phyloP scores from a whole-genome alignment of 2,113 vertebrate species.

The Esox niger region DNA sequence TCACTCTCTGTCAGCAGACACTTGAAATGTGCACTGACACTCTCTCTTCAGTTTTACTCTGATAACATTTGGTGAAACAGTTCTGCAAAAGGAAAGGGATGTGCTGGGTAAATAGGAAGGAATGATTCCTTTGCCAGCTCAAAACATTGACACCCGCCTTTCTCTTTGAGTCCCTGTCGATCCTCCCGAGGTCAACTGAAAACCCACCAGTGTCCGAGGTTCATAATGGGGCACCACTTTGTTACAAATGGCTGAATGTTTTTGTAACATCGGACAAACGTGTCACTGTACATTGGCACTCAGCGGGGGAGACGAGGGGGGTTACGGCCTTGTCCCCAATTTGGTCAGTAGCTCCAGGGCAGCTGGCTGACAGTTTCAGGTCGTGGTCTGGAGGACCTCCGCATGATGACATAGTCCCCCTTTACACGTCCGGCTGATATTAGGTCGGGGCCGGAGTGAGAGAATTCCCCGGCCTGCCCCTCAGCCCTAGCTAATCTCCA shows the following conservation, averaged over 20 bases:
- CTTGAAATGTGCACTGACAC: too few species aligned
- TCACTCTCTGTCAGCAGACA: too few species aligned
- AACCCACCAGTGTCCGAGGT: background rate
- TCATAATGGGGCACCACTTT: conserved; percentile 14
- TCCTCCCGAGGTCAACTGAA: background rate
- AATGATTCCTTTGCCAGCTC: background rate
- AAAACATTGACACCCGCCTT: too few species aligned
- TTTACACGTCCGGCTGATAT: background rate
- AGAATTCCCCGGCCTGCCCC: conserved; percentile 17
- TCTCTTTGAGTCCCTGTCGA: too few species aligned
- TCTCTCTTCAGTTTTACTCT: too few species aligned
- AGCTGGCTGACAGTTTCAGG: background rate
- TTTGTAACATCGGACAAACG: conserved; percentile 5
- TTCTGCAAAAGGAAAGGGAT: background rate
- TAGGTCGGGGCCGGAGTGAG: conserved; percentile 18
- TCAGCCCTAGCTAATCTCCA: conserved; percentile 22
- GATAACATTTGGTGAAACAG: background rate
- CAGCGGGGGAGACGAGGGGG: background rate
- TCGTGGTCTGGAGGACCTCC: background rate
- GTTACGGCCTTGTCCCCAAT: background rate
- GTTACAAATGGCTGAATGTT: conserved; percentile 15
- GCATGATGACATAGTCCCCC: background rate
- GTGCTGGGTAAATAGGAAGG: background rate
- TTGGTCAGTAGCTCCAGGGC: background rate
- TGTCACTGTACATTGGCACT: background rate